Base-by-base conservation (phyloP, 2,888 invertebrate genomes). In the Cantharis lateralis region DNA sequence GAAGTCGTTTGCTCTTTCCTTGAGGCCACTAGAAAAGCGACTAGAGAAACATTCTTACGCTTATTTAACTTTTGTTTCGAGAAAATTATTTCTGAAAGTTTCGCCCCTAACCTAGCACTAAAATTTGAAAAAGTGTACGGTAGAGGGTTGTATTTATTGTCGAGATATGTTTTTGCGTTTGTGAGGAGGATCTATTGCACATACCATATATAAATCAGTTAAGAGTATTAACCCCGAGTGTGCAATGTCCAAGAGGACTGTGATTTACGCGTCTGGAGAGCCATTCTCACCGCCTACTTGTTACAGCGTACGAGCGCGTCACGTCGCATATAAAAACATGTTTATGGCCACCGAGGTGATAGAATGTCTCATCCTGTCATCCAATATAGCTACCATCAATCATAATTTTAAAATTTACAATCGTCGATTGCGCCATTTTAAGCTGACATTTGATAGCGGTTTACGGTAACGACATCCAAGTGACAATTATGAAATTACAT, bases 401-500 rank as follows among this genome's bases (percentile, higher is more conserved):
- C 87, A 87, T 84, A 86, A 86, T 87, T 87, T 87, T 85, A 83
- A 78, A 75, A 77, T 75, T 79, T 74, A 75, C 79, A 81, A 82
- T 81, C 81, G 84, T 84, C 84, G 83, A 84, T 84, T 82, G 82
- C 81, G 74, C 70, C 72, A 71, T 75, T 76, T 74, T 80, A 81
- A 77, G 69, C 78, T 79, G 85, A 86, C 86, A 86, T 85, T 86
- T 84, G 86, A 86, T 78, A 68, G 74, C 78, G 78, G 75, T 76
- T 86, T 84, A 85, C 84, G 82, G 83, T 84, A 86, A 86, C 86
- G 86, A 85, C 86, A 83, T 83, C 80, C 82, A 85, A 85, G 85
- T 87, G 87, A 87, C 87, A 87, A 87, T 87, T 87, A 87, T 85
- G 86, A 87, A 87, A 87, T 87, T 87, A 86, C 87, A 87, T 87